These are phyloP conservation scores for Isotomurus palustris DNA, from an alignment of 2,888 invertebrate genomes.

Conservation along the genomic window DNA sequence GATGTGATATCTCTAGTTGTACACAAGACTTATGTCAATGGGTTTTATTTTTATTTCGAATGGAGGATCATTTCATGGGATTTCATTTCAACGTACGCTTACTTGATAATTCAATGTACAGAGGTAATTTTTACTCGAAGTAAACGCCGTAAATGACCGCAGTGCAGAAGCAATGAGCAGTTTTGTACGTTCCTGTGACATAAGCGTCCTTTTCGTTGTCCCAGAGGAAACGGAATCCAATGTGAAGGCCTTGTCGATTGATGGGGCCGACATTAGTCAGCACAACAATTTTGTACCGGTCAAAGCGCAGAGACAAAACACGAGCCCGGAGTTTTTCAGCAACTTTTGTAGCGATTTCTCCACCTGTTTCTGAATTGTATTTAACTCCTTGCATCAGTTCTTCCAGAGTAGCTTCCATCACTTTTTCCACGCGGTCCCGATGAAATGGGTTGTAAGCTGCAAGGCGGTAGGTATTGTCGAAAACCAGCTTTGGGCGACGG, in stretches of 20 bases:
- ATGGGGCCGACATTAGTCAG: slow-evolving; percentile 64
- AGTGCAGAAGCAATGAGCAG: slow-evolving; percentile 60
- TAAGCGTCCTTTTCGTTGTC: slow-evolving; percentile 63
- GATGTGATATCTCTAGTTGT: too few relatives aligned
- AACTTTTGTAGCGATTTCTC: slow-evolving; percentile 57
- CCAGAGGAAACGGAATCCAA: slow-evolving; percentile 64
- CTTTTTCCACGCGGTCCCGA: slow-evolving; percentile 58
- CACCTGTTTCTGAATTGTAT: slow-evolving; percentile 59
- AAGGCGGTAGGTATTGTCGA: slow-evolving; percentile 61
- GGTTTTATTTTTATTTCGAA: too few relatives aligned
- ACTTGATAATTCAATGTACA: too few relatives aligned
- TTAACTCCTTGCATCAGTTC: slow-evolving; percentile 58
- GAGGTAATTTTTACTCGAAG: slow-evolving; percentile 60
- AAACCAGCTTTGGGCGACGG: slow-evolving; percentile 34
- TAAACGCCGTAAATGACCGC: slow-evolving; percentile 65
- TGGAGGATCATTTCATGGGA: too few relatives aligned
- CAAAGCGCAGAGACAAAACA: slow-evolving; percentile 63
- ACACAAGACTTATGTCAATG: too few relatives aligned
- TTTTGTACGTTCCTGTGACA: slow-evolving; percentile 59
- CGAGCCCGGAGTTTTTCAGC: slow-evolving; percentile 59
- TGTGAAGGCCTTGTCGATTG: slow-evolving; percentile 61
- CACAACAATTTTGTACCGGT: slow-evolving; percentile 65
- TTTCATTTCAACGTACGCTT: too few relatives aligned
- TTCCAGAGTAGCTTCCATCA: slow-evolving; percentile 58
- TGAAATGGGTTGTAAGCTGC: slow-evolving; percentile 62